Base-by-base conservation (phyloP, 1,140 invertebrate species). In the Ylistrum balloti region DNA sequence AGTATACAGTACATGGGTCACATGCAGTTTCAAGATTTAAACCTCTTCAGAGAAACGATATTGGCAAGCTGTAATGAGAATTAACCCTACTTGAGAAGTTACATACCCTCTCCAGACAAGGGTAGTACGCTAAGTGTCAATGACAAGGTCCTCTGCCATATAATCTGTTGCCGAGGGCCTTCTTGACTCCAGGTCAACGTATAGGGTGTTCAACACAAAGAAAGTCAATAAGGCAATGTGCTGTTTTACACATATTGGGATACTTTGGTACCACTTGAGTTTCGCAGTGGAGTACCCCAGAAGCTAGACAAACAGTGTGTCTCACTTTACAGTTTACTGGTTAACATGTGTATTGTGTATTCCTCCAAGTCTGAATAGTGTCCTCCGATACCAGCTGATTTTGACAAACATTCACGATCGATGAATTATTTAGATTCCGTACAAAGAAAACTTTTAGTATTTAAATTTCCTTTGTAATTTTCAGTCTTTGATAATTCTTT, bases 1-100 rank as follows among this genome's bases (percentile, higher is more conserved):
- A 48, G 45, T 48, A 13, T 48, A 48, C 45, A n/a, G n/a, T n/a
- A 13, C 13, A 74, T 74, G 56, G 56, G 56, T 74, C 56, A 74
- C 56, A 74, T 48, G 45, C 56, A 74, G 56, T 74, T 74, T 74
- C 1, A 74, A 74, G 56, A 74, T 74, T 74, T 74, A 74, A 74
- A 74, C 56, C 56, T 74, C 56, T 74, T 74, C 56, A 74, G 22
- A 74, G 56, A 74, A 74, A 74, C 56, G 22, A n/a, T 74, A 74
- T 74, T 74, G 56, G 56, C 56, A 74, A n/a, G 56, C 56, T 74
- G n/a, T 11, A 28, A 5, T 28, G n/a, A 28, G 56, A 74, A 74
- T 74, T 74, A 74, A 28, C n/a, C 22, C 22, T 74, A n/a, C 56
- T 74, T 74, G 56, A 28, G 56, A 28, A 74, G 56, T 74, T 28